These are phyloP conservation scores for Alauda arvensis DNA, from an alignment of 2,797 vertebrate species.

Conservation along the genomic window DNA sequence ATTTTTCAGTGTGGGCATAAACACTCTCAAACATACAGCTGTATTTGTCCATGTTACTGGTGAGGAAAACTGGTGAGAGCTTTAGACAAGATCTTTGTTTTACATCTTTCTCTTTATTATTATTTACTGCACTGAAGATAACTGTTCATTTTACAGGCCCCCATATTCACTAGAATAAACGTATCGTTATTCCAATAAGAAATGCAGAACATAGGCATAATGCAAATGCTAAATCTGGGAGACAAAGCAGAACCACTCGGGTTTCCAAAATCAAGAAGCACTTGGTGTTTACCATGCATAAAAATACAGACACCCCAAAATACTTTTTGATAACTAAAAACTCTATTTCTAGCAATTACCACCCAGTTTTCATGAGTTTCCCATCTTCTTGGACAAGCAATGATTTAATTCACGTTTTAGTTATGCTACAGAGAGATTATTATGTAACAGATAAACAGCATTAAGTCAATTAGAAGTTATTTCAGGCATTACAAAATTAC, in stretches of 20 bases:
- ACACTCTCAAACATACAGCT: background rate
- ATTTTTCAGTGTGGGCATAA: background rate
- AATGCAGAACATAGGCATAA: background rate
- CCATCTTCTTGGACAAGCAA: background rate
- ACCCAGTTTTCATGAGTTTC: background rate
- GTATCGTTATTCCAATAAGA: background rate
- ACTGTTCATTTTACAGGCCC: background rate
- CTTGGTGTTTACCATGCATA: background rate
- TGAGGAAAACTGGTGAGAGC: accelerated
- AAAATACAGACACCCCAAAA: background rate
- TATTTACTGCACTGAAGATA: background rate
- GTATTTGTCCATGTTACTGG: accelerated
- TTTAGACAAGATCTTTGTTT: background rate
- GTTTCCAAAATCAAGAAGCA: background rate
- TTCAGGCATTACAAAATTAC: slow-evolving; percentile 9
- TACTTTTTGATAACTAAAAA: background rate
- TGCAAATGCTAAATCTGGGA: background rate
- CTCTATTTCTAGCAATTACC: background rate
- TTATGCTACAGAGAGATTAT: slow-evolving; percentile 4
- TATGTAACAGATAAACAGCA: slow-evolving; percentile 22
- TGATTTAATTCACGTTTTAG: slow-evolving; percentile 28
- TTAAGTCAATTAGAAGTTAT: slow-evolving; percentile 2
- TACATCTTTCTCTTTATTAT: background rate
- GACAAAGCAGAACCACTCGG: background rate
- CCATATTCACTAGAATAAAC: background rate